Evolutionary conservation across 2,888 invertebrate species (phyloP).

Genomic region (Lepidochitona cinerea): DNA sequence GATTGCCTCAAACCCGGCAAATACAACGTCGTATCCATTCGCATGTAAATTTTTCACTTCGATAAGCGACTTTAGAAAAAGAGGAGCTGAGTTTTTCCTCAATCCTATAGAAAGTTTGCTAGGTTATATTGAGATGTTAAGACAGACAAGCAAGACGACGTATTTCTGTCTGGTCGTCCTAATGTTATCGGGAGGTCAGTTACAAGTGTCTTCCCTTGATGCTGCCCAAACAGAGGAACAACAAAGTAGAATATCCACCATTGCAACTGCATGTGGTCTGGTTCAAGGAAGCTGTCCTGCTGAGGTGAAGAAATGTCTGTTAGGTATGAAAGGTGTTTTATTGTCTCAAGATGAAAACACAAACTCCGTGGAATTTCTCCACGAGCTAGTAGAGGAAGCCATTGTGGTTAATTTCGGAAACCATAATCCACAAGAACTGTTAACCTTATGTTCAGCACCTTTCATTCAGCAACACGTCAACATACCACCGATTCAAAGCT

Average conservation of each 20-base stretch:
- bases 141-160: not conserved
- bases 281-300: not conserved
- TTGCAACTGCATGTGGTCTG: not conserved
- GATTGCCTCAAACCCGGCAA: not conserved
- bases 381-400: not conserved
- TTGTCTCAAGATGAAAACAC: not conserved
- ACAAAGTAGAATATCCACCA: not conserved
- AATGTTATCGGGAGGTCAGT: not conserved
- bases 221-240: not conserved
- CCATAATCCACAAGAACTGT: not conserved
- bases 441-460: not conserved
- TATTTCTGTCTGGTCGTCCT: not conserved
- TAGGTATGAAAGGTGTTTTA: not conserved
- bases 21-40: not conserved
- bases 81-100: not conserved
- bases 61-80: not conserved
- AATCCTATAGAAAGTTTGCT: not conserved
- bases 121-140: not conserved
- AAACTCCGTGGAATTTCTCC: not conserved
- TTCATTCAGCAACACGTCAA: not conserved
- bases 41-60: slow-evolving; percentile 4
- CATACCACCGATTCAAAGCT: not conserved
- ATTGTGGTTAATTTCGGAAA: not conserved
- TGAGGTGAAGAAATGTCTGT: not conserved
- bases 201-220: not conserved